A percentile compares a stretch with the other conserved stretches of the same genome.
phyloP scores from a whole-genome alignment of 2,113 vertebrate genomes.

The Pedetes capensis region DNA sequence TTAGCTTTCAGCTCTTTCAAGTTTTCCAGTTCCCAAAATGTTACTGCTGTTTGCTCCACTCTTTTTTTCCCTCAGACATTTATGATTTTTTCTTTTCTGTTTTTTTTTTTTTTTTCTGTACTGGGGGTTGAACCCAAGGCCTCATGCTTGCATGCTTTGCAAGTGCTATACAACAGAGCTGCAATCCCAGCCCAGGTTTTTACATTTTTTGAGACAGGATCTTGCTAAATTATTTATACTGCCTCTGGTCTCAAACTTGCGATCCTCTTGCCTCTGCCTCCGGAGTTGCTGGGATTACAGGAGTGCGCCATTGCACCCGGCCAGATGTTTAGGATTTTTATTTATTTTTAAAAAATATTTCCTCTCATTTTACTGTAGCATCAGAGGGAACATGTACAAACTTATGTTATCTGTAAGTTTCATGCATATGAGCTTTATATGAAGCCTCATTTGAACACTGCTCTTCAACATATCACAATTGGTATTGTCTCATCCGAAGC shows the following conservation, averaged over 20 bases:
- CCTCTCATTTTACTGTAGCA: not conserved
- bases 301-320: no score
- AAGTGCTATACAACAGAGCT: no score
- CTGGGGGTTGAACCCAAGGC: no score
- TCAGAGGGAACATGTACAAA: not conserved
- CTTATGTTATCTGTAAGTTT: not conserved
- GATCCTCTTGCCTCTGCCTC: no score
- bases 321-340: no score
- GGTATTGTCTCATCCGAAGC: not conserved
- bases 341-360: not conserved
- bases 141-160: no score
- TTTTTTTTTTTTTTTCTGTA: no score
- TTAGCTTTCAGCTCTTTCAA: not conserved
- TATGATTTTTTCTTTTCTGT: not conserved
- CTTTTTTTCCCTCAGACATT: not conserved
- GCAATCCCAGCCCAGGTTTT: no score
- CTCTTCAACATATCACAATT: not conserved
- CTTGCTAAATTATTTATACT: no score
- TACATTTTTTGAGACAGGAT: no score
- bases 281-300: no score
- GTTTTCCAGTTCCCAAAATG: not conserved
- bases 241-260: no score
- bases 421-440: not conserved
- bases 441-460: not conserved
- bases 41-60: not conserved